Percentiles rank a stretch among this genome's conserved stretches.
Conservation (phyloP, 2,113 vertebrate genomes). For the Sinocyclocheilus maitianheensis region DNA sequence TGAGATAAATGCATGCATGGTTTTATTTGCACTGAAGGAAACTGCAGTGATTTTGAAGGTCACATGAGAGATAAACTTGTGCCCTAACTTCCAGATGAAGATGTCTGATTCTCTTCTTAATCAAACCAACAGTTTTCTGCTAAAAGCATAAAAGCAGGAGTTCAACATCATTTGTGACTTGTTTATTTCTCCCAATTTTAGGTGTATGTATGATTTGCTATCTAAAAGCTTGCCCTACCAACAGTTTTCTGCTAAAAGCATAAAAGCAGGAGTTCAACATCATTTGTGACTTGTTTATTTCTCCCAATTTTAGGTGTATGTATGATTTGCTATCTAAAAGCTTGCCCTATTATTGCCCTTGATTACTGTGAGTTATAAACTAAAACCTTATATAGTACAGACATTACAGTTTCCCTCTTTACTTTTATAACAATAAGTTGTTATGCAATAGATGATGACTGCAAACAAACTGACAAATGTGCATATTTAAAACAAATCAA, state of each 20-base stretch:
- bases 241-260: not conserved
- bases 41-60: constrained; percentile 28
- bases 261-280: not conserved
- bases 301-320: not conserved
- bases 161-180: not conserved
- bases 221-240: not conserved
- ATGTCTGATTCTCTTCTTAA: not conserved
- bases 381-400: not conserved
- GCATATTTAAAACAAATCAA: not conserved
- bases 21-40: constrained; percentile 40
- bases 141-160: not conserved
- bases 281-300: not conserved
- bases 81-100: constrained; percentile 8
- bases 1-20: constrained; percentile 37
- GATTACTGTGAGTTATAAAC: not conserved
- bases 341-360: not conserved
- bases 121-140: not conserved
- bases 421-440: not conserved
- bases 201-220: not conserved
- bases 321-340: not conserved
- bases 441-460: not conserved
- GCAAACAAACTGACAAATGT: not conserved
- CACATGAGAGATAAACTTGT: constrained; percentile 22
- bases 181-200: not conserved
- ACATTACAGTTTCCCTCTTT: not conserved